These are phyloP conservation scores for Corythoichthys haematopterus DNA, from an alignment of 2,113 vertebrate species.

Conservation along the genomic window DNA sequence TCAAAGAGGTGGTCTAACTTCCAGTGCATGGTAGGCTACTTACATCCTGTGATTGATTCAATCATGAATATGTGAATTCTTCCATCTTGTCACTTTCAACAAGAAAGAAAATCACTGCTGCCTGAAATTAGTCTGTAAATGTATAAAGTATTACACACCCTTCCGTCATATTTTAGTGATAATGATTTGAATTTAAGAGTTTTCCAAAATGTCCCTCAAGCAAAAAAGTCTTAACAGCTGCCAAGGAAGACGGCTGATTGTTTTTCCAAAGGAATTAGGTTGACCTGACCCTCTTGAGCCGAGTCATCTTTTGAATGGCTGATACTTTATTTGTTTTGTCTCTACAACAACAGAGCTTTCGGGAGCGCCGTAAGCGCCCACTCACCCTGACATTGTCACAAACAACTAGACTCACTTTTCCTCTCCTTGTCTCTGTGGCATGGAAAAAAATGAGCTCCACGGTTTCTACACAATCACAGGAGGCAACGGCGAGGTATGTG, in stretches of 20 bases:
- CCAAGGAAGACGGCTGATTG: conserved; percentile 57
- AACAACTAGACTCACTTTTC: conserved; percentile 63
- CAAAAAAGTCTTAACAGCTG: conserved; percentile 40
- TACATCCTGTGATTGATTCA: no score
- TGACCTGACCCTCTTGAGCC: conserved; percentile 57
- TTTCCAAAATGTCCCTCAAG: conserved; percentile 43
- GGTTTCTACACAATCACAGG: conserved; percentile 71
- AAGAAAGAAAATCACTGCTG: no score
- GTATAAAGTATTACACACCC: no score
- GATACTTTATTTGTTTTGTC: conserved; percentile 72
- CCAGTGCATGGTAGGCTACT: no score
- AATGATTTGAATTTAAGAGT: conserved; percentile 7
- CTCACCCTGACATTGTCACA: conserved; percentile 61
- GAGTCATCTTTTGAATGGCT: conserved; percentile 62
- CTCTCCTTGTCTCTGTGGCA: conserved; percentile 54
- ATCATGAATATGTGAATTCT: no score
- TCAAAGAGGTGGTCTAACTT: no score
- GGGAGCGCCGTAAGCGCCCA: conserved; percentile 31
- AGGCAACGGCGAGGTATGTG: conserved; percentile 65
- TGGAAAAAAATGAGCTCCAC: conserved; percentile 47
- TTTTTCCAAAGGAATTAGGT: conserved; percentile 64
- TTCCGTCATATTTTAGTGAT: background rate
- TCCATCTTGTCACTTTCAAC: no score
- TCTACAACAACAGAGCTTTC: conserved; percentile 64
- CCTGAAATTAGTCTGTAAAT: no score